A percentile compares a stretch with the other conserved stretches of the same genome.
phyloP scores from a whole-genome alignment of 1,140 invertebrate genomes.

The Drosophila sproati region DNA sequence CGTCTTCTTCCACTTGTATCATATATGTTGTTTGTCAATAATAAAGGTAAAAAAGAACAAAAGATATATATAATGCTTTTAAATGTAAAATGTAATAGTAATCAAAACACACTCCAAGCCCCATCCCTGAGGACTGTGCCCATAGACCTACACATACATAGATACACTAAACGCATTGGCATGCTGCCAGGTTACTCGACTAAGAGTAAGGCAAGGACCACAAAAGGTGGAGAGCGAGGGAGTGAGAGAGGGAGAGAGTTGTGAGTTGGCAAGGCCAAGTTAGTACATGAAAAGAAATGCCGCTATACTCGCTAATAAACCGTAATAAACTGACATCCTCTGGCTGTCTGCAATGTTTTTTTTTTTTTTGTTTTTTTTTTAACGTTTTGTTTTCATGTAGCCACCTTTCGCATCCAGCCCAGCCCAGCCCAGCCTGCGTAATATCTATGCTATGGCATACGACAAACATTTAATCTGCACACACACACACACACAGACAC shows the following conservation, averaged over 20 bases:
- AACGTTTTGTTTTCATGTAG: constrained; percentile 30
- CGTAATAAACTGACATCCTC: constrained; percentile 75
- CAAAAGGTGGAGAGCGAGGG: neutral
- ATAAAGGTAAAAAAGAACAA: too few relatives aligned
- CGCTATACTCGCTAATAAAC: constrained; percentile 66
- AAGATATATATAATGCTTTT: neutral
- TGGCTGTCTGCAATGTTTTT: constrained; percentile 40
- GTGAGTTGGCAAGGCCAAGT: constrained; percentile 34
- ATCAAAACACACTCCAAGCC: neutral
- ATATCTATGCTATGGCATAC: constrained; percentile 37
- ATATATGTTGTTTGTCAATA: too few relatives aligned
- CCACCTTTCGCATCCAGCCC: neutral
- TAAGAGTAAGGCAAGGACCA: neutral
- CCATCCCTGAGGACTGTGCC: constrained; percentile 11
- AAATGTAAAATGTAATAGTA: constrained; percentile 3
- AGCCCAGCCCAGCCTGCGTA: neutral
- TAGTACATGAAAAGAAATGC: constrained; percentile 51
- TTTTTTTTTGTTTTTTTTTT: constrained; percentile 8
- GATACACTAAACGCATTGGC: constrained; percentile 23
- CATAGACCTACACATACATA: neutral
- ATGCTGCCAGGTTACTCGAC: constrained; percentile 13
- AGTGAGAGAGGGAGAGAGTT: neutral
- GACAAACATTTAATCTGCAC: constrained; percentile 79
- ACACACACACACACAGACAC: constrained; percentile 59
- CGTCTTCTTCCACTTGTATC: too few relatives aligned